Conservation (phyloP, 2,113 vertebrate species). For the Dipodomys ordii region DNA sequence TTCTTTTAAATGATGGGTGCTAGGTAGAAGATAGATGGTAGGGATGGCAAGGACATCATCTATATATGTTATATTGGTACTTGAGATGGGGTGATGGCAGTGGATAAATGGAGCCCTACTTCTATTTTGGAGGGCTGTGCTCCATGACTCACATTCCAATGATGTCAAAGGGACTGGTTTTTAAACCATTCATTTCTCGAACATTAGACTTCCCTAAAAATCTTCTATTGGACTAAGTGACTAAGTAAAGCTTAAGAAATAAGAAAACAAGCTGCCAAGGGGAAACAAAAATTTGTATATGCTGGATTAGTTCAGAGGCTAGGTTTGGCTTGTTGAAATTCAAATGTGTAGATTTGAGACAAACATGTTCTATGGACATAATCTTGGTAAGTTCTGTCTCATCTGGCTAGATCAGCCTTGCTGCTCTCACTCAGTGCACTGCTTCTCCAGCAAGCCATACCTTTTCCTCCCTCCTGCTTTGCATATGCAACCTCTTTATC, state of each 20-base stretch:
- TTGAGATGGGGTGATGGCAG: not conserved
- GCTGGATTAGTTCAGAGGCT: not conserved
- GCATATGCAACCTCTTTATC: not conserved
- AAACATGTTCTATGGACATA: not conserved
- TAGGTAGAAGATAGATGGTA: not conserved
- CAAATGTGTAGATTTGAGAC: not conserved
- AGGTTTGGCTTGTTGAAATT: not conserved
- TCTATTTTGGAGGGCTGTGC: not conserved
- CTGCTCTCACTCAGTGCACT: not conserved
- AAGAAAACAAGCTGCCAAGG: not conserved
- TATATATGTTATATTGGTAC: not conserved
- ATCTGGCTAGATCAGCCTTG: not conserved
- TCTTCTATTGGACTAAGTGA: not conserved
- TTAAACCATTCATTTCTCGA: constrained; percentile 33
- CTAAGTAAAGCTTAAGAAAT: not conserved
- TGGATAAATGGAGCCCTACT: not conserved
- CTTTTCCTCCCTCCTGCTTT: not conserved
- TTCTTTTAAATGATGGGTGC: not conserved
- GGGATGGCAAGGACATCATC: not conserved
- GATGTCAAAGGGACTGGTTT: not conserved
- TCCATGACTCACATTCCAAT: not conserved
- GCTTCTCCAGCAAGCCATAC: not conserved
- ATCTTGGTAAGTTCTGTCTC: not conserved
- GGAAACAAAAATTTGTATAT: not conserved
- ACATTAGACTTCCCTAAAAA: constrained; percentile 38